Base-by-base conservation (phyloP, 2,888 invertebrate genomes). In the Cataglyphis rosenhaueri region DNA sequence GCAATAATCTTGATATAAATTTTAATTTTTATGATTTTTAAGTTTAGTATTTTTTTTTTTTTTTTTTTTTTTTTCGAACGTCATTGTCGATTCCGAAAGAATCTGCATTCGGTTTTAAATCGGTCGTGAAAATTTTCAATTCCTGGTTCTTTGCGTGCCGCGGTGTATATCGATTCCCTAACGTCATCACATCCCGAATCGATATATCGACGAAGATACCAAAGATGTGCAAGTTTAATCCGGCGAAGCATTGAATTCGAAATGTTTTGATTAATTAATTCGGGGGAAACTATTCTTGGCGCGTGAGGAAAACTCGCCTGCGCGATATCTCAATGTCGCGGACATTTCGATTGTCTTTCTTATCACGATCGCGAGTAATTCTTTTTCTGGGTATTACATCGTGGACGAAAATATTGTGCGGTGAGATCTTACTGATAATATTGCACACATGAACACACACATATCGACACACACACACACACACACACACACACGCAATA, bases 151-250 rank as follows among this genome's bases (percentile, higher is more conserved):
- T n/a, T 41, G 55, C 66, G 52, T 66, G 62, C 83, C 84, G 84
- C 87, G 86, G 84, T 86, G 75, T 78, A 85, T 41, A 65, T 88
- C 81, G 88, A 82, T 84, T 64, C 64, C 71, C 32, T 55, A 35
- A 12, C 73, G 78, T 79, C 73, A 44, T 71, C 73, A 44, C 73
- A 44, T 61, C 25, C 35, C 78, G 25, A 71, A 59, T 79, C 78
- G 59, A 79, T 79, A 59, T 25, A 79, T 79, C 44, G 78, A 79
- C 44, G 59, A 18, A 18, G 21, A 35, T 59, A 44, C 59, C 70
- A 41, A 70, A 59, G 70, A 71, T 79, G 73, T 71, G 78, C 78
- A 79, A 79, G 78, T 79, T 79, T 79, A 79, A 79, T 79, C 44
- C 76, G 29, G 29, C 73, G 73, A 79, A 73, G 73, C 78, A 79